These are phyloP conservation scores for Polydrusus tereticollis DNA, from an alignment of 2,888 invertebrate genomes.

Conservation along the genomic window DNA sequence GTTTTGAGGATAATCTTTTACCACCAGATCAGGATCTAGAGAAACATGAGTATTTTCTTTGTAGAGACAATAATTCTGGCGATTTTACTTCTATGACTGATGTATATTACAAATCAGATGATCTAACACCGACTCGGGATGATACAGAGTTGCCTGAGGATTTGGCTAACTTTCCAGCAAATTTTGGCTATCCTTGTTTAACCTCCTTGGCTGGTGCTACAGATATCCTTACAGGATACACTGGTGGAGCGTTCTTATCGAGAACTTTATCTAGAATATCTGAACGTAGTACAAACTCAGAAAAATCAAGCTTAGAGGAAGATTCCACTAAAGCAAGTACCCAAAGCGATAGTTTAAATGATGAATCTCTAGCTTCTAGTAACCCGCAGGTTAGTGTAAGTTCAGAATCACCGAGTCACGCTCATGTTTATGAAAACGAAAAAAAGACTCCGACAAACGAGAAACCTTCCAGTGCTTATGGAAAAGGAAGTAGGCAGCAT, in stretches of 20 bases:
- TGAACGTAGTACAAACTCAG: slow-evolving; percentile 89
- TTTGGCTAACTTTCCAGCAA: slow-evolving; percentile 80
- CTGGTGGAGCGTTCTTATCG: slow-evolving; percentile 76
- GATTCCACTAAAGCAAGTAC: slow-evolving; percentile 90
- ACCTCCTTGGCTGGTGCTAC: slow-evolving; percentile 72
- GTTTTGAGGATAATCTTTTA: slow-evolving; percentile 86
- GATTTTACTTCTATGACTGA: slow-evolving; percentile 62
- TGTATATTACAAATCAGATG: slow-evolving; percentile 65
- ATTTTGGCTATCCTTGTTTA: slow-evolving; percentile 78
- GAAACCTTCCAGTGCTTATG: slow-evolving; percentile 43
- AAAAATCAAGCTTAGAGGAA: slow-evolving; percentile 88
- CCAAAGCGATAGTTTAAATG: slow-evolving; percentile 86
- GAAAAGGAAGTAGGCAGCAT: slow-evolving; percentile 54
- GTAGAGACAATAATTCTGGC: slow-evolving; percentile 60
- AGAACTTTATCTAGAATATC: slow-evolving; percentile 89
- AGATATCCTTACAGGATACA: slow-evolving; percentile 75
- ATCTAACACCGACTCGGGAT: slow-evolving; percentile 71
- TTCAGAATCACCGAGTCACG: slow-evolving; percentile 85
- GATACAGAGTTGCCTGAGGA: slow-evolving; percentile 82
- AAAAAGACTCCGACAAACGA: slow-evolving; percentile 62
- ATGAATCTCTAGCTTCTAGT: slow-evolving; percentile 86
- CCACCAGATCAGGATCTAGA: slow-evolving; percentile 79
- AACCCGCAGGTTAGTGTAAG: slow-evolving; percentile 89
- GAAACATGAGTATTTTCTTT: slow-evolving; percentile 65
- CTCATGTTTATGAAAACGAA: slow-evolving; percentile 71